phyloP scores from a whole-genome alignment of 2,113 vertebrate species.

The Cheilinus undulatus region DNA sequence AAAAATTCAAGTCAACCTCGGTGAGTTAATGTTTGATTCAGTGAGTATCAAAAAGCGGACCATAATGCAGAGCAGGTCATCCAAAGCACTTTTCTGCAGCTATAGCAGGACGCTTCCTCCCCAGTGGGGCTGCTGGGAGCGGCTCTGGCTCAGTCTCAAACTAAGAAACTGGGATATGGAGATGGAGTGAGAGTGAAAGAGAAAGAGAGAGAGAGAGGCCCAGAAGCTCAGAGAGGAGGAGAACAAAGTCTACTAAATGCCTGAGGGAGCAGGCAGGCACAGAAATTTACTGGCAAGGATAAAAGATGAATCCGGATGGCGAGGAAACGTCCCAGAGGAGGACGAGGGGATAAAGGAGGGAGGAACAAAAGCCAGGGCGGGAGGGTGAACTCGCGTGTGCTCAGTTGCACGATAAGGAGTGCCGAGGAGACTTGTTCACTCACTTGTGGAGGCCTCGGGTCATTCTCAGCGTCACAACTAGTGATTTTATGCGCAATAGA shows the following conservation, averaged over 20 bases:
- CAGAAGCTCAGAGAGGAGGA: slow-evolving; percentile 39
- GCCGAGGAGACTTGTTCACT: slow-evolving; percentile 9
- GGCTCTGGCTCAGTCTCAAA: slow-evolving; percentile 63
- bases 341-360: slow-evolving; percentile 46
- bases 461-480: neutral
- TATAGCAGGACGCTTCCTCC: slow-evolving; percentile 53
- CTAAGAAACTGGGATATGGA: slow-evolving; percentile 69
- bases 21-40: slow-evolving; percentile 50
- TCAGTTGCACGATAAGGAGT: slow-evolving; percentile 22
- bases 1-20: too few species aligned
- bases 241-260: slow-evolving; percentile 62
- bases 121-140: slow-evolving; percentile 67
- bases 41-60: slow-evolving; percentile 12
- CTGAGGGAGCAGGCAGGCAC: slow-evolving; percentile 54
- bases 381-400: slow-evolving; percentile 31
- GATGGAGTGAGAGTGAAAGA: slow-evolving; percentile 30
- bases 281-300: slow-evolving; percentile 66
- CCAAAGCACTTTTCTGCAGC: slow-evolving; percentile 46
- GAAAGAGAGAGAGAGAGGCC: slow-evolving; percentile 41
- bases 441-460: slow-evolving; percentile 34
- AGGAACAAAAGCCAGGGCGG: slow-evolving; percentile 52
- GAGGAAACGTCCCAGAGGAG: slow-evolving; percentile 52
- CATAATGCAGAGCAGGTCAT: slow-evolving; percentile 61
- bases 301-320: slow-evolving; percentile 63
- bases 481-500: slow-evolving; percentile 28